A percentile compares a stretch with the other conserved stretches of the same genome.
These are phyloP conservation scores for Sclerurus mexicanus DNA, from an alignment of 2,113 vertebrate genomes.

Conservation along the genomic window DNA sequence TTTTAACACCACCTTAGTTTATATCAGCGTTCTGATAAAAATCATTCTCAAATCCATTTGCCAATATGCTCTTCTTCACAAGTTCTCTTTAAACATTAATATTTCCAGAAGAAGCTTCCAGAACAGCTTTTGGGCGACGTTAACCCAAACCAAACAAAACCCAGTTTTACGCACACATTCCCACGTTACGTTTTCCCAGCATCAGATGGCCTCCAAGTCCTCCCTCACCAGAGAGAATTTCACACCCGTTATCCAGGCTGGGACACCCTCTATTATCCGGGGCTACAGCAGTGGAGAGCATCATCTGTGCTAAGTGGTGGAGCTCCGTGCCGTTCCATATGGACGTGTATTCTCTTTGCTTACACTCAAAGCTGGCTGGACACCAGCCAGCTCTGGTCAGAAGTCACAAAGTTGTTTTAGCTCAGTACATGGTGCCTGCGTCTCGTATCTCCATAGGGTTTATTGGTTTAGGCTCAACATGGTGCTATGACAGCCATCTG, in stretches of 20 bases:
- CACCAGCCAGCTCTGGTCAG: slow-evolving; percentile 57
- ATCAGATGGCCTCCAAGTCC: slow-evolving; percentile 17
- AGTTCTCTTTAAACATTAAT: neutral
- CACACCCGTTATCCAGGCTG: slow-evolving; percentile 2
- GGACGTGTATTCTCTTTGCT: neutral
- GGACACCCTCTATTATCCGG: slow-evolving; percentile 18
- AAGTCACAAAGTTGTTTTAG: slow-evolving; percentile 61
- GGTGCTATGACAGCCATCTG: slow-evolving; percentile 31
- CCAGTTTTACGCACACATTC: neutral
- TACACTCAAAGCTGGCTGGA: slow-evolving; percentile 42
- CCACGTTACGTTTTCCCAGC: neutral
- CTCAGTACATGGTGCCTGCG: slow-evolving; percentile 9
- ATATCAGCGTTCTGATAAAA: neutral
- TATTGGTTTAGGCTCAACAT: slow-evolving; percentile 1
- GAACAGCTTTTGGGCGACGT: neutral
- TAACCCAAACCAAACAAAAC: neutral
- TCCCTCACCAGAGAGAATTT: slow-evolving; percentile 8
- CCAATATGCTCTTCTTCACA: neutral
- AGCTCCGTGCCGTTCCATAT: slow-evolving; percentile 53
- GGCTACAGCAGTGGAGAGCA: slow-evolving; percentile 38
- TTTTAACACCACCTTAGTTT: neutral
- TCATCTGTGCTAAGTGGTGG: slow-evolving; percentile 3
- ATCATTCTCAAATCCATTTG: neutral
- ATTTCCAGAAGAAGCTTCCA: neutral
- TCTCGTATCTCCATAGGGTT: slow-evolving; percentile 26